These are phyloP conservation scores for Leptinotarsa lineolata DNA, from an alignment of 1,140 invertebrate species.

Conservation along the genomic window DNA sequence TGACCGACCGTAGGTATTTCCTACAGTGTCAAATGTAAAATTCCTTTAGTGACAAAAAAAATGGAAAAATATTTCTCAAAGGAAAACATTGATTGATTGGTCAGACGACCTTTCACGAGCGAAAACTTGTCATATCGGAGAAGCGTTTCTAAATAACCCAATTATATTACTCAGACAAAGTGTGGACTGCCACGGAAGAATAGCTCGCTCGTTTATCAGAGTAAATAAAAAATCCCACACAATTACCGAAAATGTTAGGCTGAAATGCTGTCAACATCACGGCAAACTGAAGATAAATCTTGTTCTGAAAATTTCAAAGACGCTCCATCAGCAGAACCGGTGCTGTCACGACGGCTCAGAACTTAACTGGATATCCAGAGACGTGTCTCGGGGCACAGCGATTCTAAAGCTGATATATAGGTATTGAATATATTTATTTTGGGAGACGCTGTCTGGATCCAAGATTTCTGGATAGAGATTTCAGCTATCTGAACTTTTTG, in stretches of 20 bases:
- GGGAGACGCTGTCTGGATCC: no score
- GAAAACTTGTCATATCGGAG: not conserved
- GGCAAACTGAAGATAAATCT: not conserved
- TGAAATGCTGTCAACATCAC: conserved; percentile 3
- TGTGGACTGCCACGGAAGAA: not conserved
- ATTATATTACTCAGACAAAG: not conserved
- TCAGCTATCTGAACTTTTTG: no score
- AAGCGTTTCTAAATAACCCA: not conserved
- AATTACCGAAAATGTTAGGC: not conserved
- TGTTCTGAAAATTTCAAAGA: conserved; percentile 4
- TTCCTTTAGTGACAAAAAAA: no score
- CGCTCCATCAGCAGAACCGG: not conserved
- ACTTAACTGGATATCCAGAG: not conserved
- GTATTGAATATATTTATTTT: no score
- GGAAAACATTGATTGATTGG: no score
- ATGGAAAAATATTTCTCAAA: no score
- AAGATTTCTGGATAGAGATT: no score
- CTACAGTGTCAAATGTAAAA: no score
- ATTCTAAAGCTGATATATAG: no score
- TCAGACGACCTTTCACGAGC: no score
- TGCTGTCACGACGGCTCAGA: not conserved
- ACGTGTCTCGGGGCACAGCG: not conserved
- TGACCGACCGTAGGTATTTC: no score
- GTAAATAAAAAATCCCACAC: not conserved
- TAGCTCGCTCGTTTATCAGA: not conserved